Evolutionary conservation across 1,140 invertebrate genomes (phyloP), one percentile per base, ranked within the genome.

Genomic region (Trichonephila clavipes): DNA sequence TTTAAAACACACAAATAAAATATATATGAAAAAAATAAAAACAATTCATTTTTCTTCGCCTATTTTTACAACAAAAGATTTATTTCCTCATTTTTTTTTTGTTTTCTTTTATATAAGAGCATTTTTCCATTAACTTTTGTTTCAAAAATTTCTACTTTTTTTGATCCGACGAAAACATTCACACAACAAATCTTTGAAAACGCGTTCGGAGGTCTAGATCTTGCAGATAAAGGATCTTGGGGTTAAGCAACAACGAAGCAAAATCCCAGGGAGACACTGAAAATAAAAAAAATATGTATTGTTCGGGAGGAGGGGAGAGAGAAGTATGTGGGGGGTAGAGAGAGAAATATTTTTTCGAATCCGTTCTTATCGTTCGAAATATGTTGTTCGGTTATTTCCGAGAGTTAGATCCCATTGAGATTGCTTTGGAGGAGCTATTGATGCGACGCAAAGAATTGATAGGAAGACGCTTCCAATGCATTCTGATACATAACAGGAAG

Each of bases 341-440:
- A 16, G 69, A 77, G 28, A 77, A 34, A 77, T 77, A 51, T 51
- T 51, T 77, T 77, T 28, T 77, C 69, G 28, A 77, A 77, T 77
- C 28, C 28, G 69, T 77, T 77, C 69, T 77, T 77, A 77, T 77
- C 69, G 28, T 34, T 77, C 24, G 69, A 77, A 77, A 77, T 77
- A 77, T 77, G 69, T 77, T 77, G 34, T 40, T 34, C 69, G 28
- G 69, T 77, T 77, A 77, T 77, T 77, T 77, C 69, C 69, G 69
- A 34, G 12, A 6, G 69, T 77, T 77, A 77, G 69, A 77, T 77
- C 69, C 69, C 34, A 6, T 7, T 77, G 69, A 77, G 69, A 77
- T 77, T 77, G 69, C 69, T 77, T 14, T 40, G 28, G 16, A 77
- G 28, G 28, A 77, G 28, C 69, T 77, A 77, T 77, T 77, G 69